A percentile compares a stretch with the other conserved stretches of the same genome.
These are phyloP conservation scores for Linnaemya vulpina DNA, from an alignment of 2,888 invertebrate species.

Conservation along the genomic window DNA sequence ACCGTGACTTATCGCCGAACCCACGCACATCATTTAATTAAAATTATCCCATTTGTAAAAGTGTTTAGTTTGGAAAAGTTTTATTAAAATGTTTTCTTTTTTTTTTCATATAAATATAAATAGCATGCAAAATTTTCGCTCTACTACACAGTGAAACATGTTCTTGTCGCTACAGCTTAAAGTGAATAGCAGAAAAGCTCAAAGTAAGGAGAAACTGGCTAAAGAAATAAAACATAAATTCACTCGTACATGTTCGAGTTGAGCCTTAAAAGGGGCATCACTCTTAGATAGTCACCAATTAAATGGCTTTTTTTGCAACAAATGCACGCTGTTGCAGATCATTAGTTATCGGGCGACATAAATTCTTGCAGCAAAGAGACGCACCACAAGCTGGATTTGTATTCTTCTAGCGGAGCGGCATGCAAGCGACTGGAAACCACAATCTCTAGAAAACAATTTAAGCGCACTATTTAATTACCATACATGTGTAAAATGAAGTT, in stretches of 20 bases:
- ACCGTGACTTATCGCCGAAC: background rate
- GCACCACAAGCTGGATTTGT: constrained; percentile 1
- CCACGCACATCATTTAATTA: constrained; percentile 44
- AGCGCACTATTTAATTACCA: constrained; percentile 64
- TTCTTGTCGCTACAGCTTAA: constrained; percentile 29
- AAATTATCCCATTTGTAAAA: constrained; percentile 20
- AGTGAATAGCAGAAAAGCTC: background rate
- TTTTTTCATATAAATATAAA: background rate
- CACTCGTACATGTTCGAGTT: constrained; percentile 35
- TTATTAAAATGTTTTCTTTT: constrained; percentile 2
- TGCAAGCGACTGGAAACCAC: constrained; percentile 35
- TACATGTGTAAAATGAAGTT: constrained; percentile 63
- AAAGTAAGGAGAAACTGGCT: constrained; percentile 24
- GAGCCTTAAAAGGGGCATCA: constrained; percentile 58
- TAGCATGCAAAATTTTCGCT: constrained; percentile 31
- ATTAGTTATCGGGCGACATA: constrained; percentile 62
- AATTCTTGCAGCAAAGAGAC: constrained; percentile 47
- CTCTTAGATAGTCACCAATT: constrained; percentile 62
- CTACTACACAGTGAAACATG: constrained; percentile 3
- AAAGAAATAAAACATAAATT: constrained; percentile 56
- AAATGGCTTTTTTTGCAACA: constrained; percentile 45
- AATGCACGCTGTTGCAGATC: constrained; percentile 56
- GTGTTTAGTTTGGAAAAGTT: background rate
- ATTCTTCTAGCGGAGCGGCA: background rate
- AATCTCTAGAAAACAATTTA: constrained; percentile 62